phyloP scores from a whole-genome alignment of 2,797 vertebrate genomes.

The Anableps anableps region DNA sequence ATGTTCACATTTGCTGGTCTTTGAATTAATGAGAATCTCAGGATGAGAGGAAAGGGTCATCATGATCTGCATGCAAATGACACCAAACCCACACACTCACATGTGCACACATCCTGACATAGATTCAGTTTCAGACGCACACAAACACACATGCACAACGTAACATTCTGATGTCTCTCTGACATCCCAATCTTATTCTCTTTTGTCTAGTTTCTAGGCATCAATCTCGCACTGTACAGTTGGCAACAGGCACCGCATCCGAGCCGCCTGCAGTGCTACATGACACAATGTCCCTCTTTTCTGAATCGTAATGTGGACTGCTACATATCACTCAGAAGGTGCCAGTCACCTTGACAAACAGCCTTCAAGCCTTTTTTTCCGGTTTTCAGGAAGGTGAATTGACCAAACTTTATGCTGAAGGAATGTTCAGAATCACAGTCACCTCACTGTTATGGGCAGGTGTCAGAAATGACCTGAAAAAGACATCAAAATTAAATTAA shows the following conservation, averaged over 20 bases:
- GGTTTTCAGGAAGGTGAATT: not conserved
- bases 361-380: constrained; percentile 4
- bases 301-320: constrained; percentile 19
- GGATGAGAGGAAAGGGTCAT: constrained; percentile 67
- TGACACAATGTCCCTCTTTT: constrained; percentile 48
- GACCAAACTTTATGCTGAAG: not conserved
- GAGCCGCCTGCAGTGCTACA: constrained; percentile 49
- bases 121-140: not conserved
- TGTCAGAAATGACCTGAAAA: too few species aligned
- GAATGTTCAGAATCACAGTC: not conserved
- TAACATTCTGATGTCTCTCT: not conserved
- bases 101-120: constrained; percentile 5
- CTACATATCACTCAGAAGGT: constrained; percentile 28
- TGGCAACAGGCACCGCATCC: constrained; percentile 45
- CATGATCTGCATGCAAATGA: constrained; percentile 72
- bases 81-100: constrained; percentile 21
- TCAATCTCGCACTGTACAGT: constrained; percentile 34
- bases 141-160: not conserved
- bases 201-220: constrained; percentile 29
- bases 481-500: too few species aligned
- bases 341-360: constrained; percentile 17
- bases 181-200: not conserved
- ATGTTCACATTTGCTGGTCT: constrained; percentile 20
- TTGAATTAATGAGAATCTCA: constrained; percentile 73
- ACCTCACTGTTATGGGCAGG: too few species aligned